Evolutionary conservation across 2,113 vertebrate genomes (phyloP).

Genomic region (Dendrocopos noguchii): DNA sequence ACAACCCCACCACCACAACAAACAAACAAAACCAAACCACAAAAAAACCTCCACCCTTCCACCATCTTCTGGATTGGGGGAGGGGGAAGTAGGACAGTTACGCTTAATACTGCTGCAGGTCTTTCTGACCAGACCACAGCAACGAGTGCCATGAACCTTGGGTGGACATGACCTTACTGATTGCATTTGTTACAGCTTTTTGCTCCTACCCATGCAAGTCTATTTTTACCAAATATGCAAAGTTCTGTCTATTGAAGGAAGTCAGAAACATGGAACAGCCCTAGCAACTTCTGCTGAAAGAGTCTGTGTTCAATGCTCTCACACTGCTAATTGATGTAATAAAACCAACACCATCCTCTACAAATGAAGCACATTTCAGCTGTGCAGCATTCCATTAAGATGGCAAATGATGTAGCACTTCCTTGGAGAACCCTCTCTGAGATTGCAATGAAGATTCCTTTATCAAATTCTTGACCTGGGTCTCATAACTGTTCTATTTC

Average conservation of each 20-base stretch:
- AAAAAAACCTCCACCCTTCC: no score
- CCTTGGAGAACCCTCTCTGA: background rate
- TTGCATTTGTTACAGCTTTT: rapidly evolving
- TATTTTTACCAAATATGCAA: background rate
- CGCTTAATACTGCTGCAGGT: background rate
- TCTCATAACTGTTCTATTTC: background rate
- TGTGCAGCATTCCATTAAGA: rapidly evolving
- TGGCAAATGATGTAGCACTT: background rate
- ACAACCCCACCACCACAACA: no score
- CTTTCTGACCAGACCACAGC: background rate
- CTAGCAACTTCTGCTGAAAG: background rate
- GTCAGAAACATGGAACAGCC: background rate
- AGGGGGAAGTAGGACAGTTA: background rate
- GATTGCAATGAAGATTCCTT: background rate
- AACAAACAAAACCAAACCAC: no score
- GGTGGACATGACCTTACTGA: background rate
- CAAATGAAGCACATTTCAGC: rapidly evolving
- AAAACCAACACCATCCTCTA: background rate
- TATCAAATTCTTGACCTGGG: background rate
- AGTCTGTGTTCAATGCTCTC: background rate
- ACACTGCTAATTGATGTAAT: rapidly evolving
- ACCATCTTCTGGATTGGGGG: background rate
- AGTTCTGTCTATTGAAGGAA: background rate
- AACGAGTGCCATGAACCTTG: rapidly evolving
- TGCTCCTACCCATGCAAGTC: background rate